Evolutionary conservation across 2,888 invertebrate genomes (phyloP).

Genomic region (Oscheius sp.): DNA sequence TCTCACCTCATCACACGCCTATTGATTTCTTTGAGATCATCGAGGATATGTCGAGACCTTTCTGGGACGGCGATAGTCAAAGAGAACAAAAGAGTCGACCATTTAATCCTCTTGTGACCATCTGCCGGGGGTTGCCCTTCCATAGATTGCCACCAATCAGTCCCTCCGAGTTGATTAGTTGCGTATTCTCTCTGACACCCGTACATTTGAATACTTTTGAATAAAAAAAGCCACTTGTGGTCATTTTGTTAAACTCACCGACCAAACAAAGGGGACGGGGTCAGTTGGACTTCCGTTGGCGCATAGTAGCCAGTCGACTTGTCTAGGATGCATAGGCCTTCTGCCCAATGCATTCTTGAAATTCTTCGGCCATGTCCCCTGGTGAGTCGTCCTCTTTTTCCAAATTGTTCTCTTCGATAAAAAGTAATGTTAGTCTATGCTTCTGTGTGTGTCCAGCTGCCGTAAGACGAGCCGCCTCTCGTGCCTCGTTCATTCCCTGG

Average conservation of each 20-base stretch:
- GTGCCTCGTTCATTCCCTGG: background rate
- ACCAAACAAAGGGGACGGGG: background rate
- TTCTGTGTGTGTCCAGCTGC: background rate
- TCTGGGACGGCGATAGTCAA: background rate
- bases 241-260: no score
- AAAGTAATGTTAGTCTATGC: no score
- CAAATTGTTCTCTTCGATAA: no score
- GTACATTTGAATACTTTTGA: background rate
- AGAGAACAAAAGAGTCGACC: background rate
- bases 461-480: background rate
- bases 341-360: conserved; percentile 8
- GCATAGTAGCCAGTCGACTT: background rate
- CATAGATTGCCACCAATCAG: conserved; percentile 7
- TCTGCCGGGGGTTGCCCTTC: conserved; percentile 3
- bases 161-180: no score
- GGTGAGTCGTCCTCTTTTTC: conserved; percentile 18
- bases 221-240: background rate
- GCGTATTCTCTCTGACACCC: background rate
- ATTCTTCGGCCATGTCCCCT: conserved; percentile 11
- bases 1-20: conserved; percentile 15
- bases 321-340: conserved; percentile 19
- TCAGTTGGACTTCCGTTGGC: background rate
- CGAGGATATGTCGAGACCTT: no score
- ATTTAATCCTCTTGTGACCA: conserved; percentile 15
- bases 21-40: conserved; percentile 3